Base-by-base conservation (phyloP, 2,888 invertebrate species). In the Tineola bisselliella region DNA sequence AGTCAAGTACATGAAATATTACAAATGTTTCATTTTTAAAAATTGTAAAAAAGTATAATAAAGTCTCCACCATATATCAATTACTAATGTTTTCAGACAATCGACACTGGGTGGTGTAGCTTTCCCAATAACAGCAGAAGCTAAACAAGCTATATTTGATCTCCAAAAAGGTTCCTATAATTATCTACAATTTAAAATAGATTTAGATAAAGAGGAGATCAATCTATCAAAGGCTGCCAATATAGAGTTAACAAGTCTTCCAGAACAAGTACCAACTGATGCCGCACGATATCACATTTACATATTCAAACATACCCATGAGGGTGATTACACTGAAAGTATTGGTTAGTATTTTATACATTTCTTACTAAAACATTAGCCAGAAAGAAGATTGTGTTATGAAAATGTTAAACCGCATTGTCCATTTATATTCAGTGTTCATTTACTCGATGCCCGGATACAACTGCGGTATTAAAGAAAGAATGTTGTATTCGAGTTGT, bases 381-480 rank as follows among this genome's bases (percentile, higher is more conserved):
- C n/a, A n/a, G n/a, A n/a, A n/a, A n/a, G n/a, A n/a, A n/a, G n/a
- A n/a, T n/a, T n/a, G n/a, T n/a, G n/a, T n/a, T n/a, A n/a, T n/a
- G n/a, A n/a, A n/a, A n/a, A n/a, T n/a, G n/a, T n/a, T n/a, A n/a
- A n/a, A n/a, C n/a, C n/a, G n/a, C n/a, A n/a, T 52, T 19, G 6
- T 17, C 10, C 33, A 43, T 61, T 31, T 58, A 62, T 62, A 89
- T 89, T 61, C 86, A 96, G 96, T 99, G 63, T 99, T 99, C 81
- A 95, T 99, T 72, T 99, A 99, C 84, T 97, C 98, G 8, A 97
- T 99, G 95, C 99, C 99, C 3, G 98, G 98, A 4, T 98, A 97
- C 79, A 93, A 89, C 64, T 97, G 97, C 78, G 93, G 97, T 64
- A 96, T 99, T 69, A 98, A 97, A 73, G 99, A 99, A 77, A 89